Base-by-base conservation (phyloP, 2,888 invertebrate species). In the Archips xylosteana region DNA sequence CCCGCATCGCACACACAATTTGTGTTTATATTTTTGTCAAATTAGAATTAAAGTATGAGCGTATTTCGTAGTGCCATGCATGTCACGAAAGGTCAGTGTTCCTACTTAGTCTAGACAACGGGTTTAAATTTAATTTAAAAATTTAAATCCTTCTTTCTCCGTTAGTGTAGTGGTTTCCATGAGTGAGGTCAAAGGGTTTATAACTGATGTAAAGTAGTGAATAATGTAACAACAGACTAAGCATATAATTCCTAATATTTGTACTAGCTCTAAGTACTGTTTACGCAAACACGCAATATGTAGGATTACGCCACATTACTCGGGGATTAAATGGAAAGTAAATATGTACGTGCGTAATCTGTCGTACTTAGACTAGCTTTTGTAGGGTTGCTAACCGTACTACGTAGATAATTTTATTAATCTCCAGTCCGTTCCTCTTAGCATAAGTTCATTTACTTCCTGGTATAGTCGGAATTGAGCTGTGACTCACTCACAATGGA, bases 301-400 rank as follows among this genome's bases (percentile, higher is more conserved):
- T 32, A 42, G 54, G 68, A 49, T 61, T 61, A 60, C 49, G 39
- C 10, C 61, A 69, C 42, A 70, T 63, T 63, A 70, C 42, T 12
- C 63, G 23, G 5, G 57, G 70, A 70, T 70, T 23, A 63, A 70
- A 70, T 63, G 63, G 47, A 70, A 63, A 63, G 57, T 70, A 57
- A 70, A 70, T 63, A 70, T 12, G 32, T 42, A 63, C 15, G 32
- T 42, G 61, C 34, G 39, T 61, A 61, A 70, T 49, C 69, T 51
- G 42, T 39, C 39, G 39, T 51, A 69, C 61, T 61, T 51, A 61
- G 51, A 10, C 23, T n/a, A 6, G 32, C 23, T 45, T 8, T 49
- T 8, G 32, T 13, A 47, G 63, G 63, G 47, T 34, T 63, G 63
- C 32, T 63, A 23, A 47, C 10, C 57, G 0, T 23, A 54, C 9